Conservation (phyloP, 2,113 vertebrate species). For the Phrynosoma blainvillii region DNA sequence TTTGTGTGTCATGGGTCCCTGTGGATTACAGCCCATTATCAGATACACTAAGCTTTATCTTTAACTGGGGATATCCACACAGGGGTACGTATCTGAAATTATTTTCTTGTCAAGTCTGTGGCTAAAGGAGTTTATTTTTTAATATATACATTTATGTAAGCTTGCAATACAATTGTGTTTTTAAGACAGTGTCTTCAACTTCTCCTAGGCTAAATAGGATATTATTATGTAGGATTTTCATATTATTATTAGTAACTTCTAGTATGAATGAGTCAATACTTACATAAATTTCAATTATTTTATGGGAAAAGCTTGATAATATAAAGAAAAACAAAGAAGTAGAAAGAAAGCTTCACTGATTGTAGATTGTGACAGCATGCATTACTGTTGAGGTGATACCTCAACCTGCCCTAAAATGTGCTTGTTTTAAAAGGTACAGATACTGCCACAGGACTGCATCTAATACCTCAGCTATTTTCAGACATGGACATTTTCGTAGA, state of each 20-base stretch:
- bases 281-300: background rate
- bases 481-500: no score
- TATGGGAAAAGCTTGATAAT: background rate
- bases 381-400: background rate
- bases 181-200: background rate
- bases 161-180: background rate
- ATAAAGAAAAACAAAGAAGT: background rate
- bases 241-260: background rate
- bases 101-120: background rate
- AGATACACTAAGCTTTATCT: no score
- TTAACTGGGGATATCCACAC: no score
- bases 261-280: background rate
- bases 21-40: no score
- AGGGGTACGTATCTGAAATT: background rate
- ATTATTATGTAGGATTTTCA: no score
- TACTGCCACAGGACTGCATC: no score
- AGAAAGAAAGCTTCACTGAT: background rate
- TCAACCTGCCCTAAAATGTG: background rate
- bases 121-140: background rate
- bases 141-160: background rate
- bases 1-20: no score
- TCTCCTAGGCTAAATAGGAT: background rate
- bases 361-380: background rate
- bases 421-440: background rate
- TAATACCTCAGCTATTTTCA: no score